Conservation (phyloP, 2,797 vertebrate genomes). For the Silurus aristotelis region DNA sequence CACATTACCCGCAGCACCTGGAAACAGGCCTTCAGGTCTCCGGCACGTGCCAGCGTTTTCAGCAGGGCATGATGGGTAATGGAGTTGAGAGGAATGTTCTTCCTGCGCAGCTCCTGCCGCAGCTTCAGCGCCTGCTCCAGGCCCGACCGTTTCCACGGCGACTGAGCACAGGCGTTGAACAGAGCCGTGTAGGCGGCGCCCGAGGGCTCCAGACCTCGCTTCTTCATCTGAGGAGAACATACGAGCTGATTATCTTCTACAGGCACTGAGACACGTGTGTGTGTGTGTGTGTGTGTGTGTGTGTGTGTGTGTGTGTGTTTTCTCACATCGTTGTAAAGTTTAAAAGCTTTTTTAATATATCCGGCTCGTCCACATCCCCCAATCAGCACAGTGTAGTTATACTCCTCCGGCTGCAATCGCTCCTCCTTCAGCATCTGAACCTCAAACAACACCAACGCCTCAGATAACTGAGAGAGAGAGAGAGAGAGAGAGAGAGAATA, state of each 20-base stretch:
- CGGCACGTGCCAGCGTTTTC: conserved; percentile 82
- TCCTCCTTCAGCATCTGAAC: conserved; percentile 88
- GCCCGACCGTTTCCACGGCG: conserved; percentile 80
- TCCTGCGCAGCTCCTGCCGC: conserved; percentile 81
- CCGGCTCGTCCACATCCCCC: conserved; percentile 90
- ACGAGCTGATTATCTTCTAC: no score
- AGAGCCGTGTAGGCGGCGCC: conserved; percentile 91
- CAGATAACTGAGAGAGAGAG: conserved; percentile 76
- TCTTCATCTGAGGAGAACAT: conserved; percentile 85
- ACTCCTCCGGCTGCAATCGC: conserved; percentile 80
- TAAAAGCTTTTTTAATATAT: conserved; percentile 89
- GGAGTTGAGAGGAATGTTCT: conserved; percentile 77
- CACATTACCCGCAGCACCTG: conserved; percentile 81
- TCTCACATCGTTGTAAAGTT: conserved; percentile 87
- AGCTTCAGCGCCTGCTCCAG: conserved; percentile 84
- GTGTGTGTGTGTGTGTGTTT: not conserved
- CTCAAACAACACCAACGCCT: conserved; percentile 89
- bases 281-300: not conserved
- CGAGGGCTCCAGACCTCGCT: conserved; percentile 77
- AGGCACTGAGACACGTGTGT: not conserved
- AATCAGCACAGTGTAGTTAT: conserved; percentile 90
- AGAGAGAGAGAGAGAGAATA: not conserved
- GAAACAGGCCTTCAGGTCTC: conserved; percentile 82
- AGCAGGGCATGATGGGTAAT: conserved; percentile 88
- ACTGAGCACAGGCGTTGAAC: conserved; percentile 92